Evolutionary conservation across 2,888 invertebrate genomes (phyloP).

Genomic region (Latrodectus hesperus): DNA sequence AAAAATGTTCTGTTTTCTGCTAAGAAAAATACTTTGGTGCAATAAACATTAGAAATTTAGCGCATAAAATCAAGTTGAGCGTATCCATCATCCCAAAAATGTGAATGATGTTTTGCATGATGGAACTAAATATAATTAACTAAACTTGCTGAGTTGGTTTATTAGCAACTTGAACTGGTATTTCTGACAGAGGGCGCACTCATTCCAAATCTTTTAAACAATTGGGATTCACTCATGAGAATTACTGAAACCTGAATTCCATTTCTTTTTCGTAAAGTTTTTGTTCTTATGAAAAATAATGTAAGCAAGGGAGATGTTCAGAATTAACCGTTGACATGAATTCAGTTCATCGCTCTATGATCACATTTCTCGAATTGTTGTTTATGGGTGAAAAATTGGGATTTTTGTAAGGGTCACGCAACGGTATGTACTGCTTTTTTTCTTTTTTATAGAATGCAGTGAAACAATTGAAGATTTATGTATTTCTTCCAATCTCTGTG

Average conservation of each 20-base stretch:
- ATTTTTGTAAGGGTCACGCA: neutral
- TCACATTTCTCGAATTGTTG: neutral
- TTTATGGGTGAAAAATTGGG: neutral
- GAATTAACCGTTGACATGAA: slow-evolving; percentile 28
- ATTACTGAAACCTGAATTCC: slow-evolving; percentile 25
- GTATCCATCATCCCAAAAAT: too few relatives aligned
- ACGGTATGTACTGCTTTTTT: neutral
- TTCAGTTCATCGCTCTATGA: slow-evolving; percentile 21
- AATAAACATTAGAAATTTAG: neutral
- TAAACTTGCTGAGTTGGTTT: slow-evolving; percentile 10
- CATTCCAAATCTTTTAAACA: neutral
- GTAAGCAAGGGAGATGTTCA: slow-evolving; percentile 33
- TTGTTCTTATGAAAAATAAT: neutral
- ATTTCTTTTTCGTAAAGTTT: slow-evolving; percentile 1
- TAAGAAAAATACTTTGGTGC: slow-evolving; percentile 25
- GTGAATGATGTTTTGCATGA: too few relatives aligned
- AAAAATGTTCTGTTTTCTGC: too few relatives aligned
- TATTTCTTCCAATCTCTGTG: too few relatives aligned
- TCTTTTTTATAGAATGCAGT: neutral
- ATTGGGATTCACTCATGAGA: slow-evolving; percentile 3
- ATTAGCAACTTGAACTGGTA: slow-evolving; percentile 42
- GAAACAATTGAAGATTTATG: too few relatives aligned
- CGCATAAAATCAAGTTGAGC: too few relatives aligned
- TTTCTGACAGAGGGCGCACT: neutral
- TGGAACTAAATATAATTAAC: too few relatives aligned